Base-by-base conservation (phyloP, 2,888 invertebrate genomes). In the Diarsia dahlii region DNA sequence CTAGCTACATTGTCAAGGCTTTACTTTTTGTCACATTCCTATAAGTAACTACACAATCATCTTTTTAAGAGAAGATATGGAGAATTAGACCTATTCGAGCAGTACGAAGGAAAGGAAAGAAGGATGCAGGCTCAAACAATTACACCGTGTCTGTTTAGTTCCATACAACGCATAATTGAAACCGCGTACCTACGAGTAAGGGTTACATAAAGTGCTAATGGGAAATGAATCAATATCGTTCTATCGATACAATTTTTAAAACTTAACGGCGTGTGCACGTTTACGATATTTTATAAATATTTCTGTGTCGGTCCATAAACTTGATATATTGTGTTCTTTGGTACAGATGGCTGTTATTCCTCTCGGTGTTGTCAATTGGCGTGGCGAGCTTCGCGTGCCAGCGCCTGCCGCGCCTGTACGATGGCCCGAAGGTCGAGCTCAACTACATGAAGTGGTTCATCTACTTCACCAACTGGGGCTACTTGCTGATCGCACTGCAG, bases 391-490 rank as follows among this genome's bases (percentile, higher is more conserved):
- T 96, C 85, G 91, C 92, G 18, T 94, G 94, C 79, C 96, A 96
- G 85, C 91, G 90, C 2, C 90, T 97, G 60, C 95, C 96, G 15
- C 89, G 88, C 2, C 86, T 89, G 12, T 94, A 96, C 84, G 90
- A 93, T 6, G 94, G 95, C 0, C 94, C 95, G 1, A 90, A 91
- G 56, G 85, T 93, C 46, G 92, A 95, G 81, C 89, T 95, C 56
- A 97, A 96, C 90, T 94, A 95, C 87, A 95, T 95, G 82, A 97
- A 97, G 88, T 98, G 98, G 98, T 96, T 97, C 76, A 98, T 98
- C 82, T 98, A 97, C 92, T 97, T 98, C 88, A 98, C 98, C 18
- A 98, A 98, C 92, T 98, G 98, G 98, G 98, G 98, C 56, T 97
- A 97, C 89, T 89, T 97, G 15, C 85, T 97, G 65, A 97, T 97